Conservation (phyloP, 2,888 invertebrate species). For the Leucophora obtusa region DNA sequence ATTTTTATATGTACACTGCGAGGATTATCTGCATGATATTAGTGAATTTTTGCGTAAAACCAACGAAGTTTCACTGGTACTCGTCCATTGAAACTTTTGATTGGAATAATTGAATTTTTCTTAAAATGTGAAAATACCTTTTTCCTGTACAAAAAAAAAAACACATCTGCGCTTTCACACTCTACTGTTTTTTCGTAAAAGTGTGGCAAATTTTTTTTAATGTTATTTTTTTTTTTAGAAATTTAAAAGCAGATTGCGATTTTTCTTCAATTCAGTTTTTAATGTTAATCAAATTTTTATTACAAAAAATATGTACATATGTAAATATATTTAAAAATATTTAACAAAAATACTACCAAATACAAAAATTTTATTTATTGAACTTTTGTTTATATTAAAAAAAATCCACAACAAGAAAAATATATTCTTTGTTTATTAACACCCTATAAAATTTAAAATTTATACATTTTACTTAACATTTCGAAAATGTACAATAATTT, state of each 20-base stretch:
- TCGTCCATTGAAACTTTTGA: too few species aligned
- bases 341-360: not conserved
- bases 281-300: not conserved
- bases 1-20: too few species aligned
- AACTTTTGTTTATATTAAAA: not conserved
- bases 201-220: not conserved
- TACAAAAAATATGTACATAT: not conserved
- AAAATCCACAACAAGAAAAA: not conserved
- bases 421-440: constrained; percentile 23
- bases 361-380: not conserved
- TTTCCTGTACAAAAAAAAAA: too few species aligned
- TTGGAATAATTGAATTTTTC: too few species aligned
- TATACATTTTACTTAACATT: constrained; percentile 33
- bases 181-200: not conserved
- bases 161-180: too few species aligned
- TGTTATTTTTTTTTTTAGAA: too few species aligned
- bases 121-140: too few species aligned
- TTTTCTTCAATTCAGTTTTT: not conserved
- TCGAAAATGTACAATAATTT: constrained; percentile 24
- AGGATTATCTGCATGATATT: too few species aligned
- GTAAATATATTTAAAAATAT: too few species aligned
- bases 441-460: constrained; percentile 41
- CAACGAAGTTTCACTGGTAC: too few species aligned
- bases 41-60: too few species aligned
- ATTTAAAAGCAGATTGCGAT: not conserved